phyloP scores from a whole-genome alignment of 2,797 vertebrate genomes.

The Coluber constrictor region DNA sequence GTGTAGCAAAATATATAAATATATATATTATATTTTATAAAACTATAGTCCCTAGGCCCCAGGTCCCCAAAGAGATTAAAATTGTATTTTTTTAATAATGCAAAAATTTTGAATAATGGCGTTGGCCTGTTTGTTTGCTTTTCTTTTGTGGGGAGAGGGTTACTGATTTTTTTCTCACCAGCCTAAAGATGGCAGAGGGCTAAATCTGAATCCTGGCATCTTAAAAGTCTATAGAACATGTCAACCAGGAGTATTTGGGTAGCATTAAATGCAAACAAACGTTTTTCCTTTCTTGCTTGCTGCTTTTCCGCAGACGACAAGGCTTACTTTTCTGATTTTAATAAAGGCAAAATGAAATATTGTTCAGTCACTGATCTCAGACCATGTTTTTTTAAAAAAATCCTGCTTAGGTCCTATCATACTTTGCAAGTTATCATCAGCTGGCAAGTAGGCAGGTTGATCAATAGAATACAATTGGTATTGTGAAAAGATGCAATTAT shows the following conservation, averaged over 20 bases:
- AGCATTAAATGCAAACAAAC: background rate
- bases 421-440: background rate
- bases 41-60: conserved; percentile 63
- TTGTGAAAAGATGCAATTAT: conserved; percentile 43
- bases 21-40: conserved; percentile 57
- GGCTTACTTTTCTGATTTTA: conserved; percentile 1
- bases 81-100: conserved; percentile 63
- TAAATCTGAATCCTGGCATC: background rate
- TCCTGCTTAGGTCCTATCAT: background rate
- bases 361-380: background rate
- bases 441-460: conserved; percentile 1
- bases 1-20: conserved; percentile 62
- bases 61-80: conserved; percentile 56
- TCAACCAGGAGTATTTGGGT: background rate
- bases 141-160: background rate
- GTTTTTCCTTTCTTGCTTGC: background rate
- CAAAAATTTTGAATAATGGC: conserved; percentile 60
- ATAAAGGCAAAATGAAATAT: background rate
- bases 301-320: background rate
- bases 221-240: background rate
- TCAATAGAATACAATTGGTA: conserved; percentile 18
- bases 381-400: background rate
- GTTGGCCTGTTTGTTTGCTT: conserved; percentile 22
- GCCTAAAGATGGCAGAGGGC: conserved; percentile 52
- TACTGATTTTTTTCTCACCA: conserved; percentile 47